A percentile compares a stretch with the other conserved stretches of the same genome.
Conservation (phyloP, 30 jellyfish, hydroid and myxozoan genomes). For the Catostylus mosaicus region DNA sequence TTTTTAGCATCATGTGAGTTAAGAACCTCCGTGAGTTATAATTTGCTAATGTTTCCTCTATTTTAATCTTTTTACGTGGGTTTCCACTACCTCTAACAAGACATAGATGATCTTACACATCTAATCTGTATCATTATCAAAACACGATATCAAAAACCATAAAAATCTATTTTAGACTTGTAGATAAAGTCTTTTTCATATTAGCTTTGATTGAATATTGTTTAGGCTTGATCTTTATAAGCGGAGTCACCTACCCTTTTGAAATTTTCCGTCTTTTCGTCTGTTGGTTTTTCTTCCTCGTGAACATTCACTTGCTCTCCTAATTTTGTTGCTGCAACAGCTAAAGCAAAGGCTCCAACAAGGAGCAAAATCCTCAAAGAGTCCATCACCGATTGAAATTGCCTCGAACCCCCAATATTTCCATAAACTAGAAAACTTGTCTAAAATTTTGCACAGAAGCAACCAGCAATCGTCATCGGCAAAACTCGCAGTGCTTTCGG, state of each 20-base stretch:
- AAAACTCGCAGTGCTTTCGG: slow-evolving; percentile 34
- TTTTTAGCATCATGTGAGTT: too few species aligned
- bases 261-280: slow-evolving; percentile 64
- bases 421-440: slow-evolving; percentile 43
- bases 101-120: too few species aligned
- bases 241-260: slow-evolving; percentile 32
- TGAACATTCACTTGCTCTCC: slow-evolving; percentile 77
- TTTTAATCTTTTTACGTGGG: too few species aligned
- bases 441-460: slow-evolving; percentile 19
- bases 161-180: too few species aligned
- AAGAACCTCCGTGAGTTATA: too few species aligned
- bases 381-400: slow-evolving; percentile 35
- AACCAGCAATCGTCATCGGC: slow-evolving; percentile 57
- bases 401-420: slow-evolving; percentile 35
- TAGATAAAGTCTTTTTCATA: too few species aligned
- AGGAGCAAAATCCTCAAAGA: slow-evolving; percentile 71
- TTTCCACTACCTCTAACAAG: too few species aligned
- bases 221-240: not conserved
- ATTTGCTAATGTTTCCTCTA: too few species aligned
- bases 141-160: too few species aligned
- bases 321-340: slow-evolving; percentile 58
- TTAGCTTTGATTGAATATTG: not conserved
- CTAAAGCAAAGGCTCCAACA: slow-evolving; percentile 65
- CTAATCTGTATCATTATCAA: too few species aligned
- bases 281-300: slow-evolving; percentile 49